Conservation (phyloP, 1,140 invertebrate genomes). For the Antheraea pernyi region DNA sequence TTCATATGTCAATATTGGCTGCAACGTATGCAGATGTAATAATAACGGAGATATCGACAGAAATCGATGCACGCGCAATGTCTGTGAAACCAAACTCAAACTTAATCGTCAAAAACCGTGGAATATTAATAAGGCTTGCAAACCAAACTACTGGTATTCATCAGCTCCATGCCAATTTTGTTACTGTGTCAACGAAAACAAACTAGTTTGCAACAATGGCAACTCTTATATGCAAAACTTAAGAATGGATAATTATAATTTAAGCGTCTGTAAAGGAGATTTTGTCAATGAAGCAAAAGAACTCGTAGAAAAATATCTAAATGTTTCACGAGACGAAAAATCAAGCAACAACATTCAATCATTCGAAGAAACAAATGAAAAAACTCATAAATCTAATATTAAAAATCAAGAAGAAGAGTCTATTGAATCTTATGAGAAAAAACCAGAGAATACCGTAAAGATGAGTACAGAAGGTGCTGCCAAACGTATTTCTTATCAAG, state of each 20-base stretch:
- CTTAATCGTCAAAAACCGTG: constrained; percentile 20
- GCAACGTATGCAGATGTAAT: constrained; percentile 54
- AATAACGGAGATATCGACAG: constrained; percentile 35
- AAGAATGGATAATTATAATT: constrained; percentile 34
- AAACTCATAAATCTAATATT: neutral
- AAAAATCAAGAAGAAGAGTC: neutral
- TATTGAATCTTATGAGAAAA: neutral
- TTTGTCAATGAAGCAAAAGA: constrained; percentile 35
- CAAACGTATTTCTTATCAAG: neutral
- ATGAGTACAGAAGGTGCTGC: neutral
- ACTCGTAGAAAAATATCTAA: neutral
- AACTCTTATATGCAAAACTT: constrained; percentile 25
- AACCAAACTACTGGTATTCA: constrained; percentile 47
- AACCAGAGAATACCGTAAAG: neutral
- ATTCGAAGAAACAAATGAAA: neutral
- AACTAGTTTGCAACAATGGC: constrained; percentile 46
- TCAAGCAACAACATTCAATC: neutral
- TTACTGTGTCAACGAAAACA: constrained; percentile 48
- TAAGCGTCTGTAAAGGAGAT: constrained; percentile 42
- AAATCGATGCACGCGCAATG: constrained; percentile 47
- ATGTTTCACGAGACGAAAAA: neutral
- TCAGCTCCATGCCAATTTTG: constrained; percentile 53
- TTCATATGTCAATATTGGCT: constrained; percentile 39
- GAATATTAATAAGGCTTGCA: constrained; percentile 34
- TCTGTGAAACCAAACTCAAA: constrained; percentile 25